These are phyloP conservation scores for Gallinago undulata DNA, from an alignment of 2,113 vertebrate species.

Conservation along the genomic window DNA sequence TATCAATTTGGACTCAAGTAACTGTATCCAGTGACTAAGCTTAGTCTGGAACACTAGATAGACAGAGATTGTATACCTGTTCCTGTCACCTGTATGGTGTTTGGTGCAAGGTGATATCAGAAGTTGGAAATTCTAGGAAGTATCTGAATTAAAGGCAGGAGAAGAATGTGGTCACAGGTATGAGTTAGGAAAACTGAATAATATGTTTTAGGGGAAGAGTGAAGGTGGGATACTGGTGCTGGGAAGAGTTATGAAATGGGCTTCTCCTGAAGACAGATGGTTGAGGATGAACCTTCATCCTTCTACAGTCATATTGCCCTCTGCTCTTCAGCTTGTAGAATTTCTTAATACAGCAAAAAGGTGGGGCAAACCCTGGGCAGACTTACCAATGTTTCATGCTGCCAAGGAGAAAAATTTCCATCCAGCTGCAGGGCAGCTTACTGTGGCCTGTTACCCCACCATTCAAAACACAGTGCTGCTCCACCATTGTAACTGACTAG, in stretches of 20 bases:
- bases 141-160: background rate
- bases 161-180: background rate
- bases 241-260: background rate
- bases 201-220: background rate
- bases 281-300: background rate
- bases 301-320: background rate
- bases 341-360: background rate
- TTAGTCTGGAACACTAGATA: background rate
- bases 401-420: background rate
- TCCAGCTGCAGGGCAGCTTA: background rate
- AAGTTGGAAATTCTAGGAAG: background rate
- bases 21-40: background rate
- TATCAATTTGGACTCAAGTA: background rate
- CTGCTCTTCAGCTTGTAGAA: background rate
- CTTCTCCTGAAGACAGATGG: background rate
- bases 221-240: background rate
- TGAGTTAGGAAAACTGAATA: background rate
- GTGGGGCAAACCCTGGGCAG: background rate
- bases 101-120: background rate
- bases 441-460: background rate
- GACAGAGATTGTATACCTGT: background rate
- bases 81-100: background rate
- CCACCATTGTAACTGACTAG: background rate
- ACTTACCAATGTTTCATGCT: background rate
- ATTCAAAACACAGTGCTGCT: background rate